These are phyloP conservation scores for Hydraecia micacea DNA, from an alignment of 2,888 invertebrate genomes.

Conservation along the genomic window DNA sequence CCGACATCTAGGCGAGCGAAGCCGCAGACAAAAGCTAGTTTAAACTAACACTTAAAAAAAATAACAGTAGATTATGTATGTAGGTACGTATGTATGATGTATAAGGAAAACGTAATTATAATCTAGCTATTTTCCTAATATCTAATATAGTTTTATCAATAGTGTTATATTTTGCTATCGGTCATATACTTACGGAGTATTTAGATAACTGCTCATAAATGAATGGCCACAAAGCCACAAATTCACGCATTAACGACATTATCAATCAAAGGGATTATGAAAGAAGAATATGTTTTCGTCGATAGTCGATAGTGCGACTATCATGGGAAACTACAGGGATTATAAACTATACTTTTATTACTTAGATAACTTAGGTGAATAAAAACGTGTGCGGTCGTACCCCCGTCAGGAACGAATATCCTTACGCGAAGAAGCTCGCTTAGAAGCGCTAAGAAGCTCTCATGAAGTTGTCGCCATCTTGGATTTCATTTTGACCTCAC, in stretches of 20 bases:
- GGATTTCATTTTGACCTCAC: too few relatives aligned
- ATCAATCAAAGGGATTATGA: conserved; percentile 39
- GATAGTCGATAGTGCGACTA: conserved; percentile 3
- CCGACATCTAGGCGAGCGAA: not conserved
- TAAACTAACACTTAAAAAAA: not conserved
- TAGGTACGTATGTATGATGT: not conserved
- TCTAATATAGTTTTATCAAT: conserved; percentile 18
- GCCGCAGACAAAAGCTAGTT: not conserved
- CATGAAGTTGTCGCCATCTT: too few relatives aligned
- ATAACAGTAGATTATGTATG: not conserved
- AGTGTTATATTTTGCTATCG: conserved; percentile 30
- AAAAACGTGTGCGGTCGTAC: not conserved
- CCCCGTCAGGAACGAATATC: too few relatives aligned
- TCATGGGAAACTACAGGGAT: conserved; percentile 22
- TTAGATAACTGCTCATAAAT: conserved; percentile 22
- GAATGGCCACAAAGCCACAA: conserved; percentile 11
- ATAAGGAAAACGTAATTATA: conserved; percentile 17
- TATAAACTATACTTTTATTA: not conserved
- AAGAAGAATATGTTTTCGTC: conserved; percentile 38
- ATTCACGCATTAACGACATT: conserved; percentile 14
- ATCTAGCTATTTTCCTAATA: conserved; percentile 14
- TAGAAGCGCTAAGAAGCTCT: too few relatives aligned
- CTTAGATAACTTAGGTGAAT: too few relatives aligned
- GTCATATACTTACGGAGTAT: conserved; percentile 26
- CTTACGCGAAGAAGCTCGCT: too few relatives aligned